Evolutionary conservation across 2,797 vertebrate genomes (phyloP).

Genomic region (Hippocampus kuda): DNA sequence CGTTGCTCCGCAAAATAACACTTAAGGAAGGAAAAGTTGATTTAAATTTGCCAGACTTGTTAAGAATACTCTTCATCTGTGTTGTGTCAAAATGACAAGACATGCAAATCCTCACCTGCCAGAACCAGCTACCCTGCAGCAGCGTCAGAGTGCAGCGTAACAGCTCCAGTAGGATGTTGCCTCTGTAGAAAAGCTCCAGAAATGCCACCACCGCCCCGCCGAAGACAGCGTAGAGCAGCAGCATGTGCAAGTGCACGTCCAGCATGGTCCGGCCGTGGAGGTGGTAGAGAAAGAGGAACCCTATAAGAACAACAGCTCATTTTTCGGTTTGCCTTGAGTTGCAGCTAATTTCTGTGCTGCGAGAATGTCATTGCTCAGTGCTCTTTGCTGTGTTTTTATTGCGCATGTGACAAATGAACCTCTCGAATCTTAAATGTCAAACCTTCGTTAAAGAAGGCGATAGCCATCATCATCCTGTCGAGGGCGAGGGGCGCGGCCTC

Average conservation of each 20-base stretch:
- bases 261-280: conserved; percentile 82
- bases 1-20: too few relatives aligned
- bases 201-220: conserved; percentile 69
- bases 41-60: too few relatives aligned
- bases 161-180: conserved; percentile 82
- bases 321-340: not conserved
- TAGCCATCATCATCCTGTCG: conserved; percentile 76
- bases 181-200: conserved; percentile 78
- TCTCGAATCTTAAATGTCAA: conserved; percentile 19
- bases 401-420: too few relatives aligned
- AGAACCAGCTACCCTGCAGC: conserved; percentile 94
- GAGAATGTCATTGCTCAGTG: too few relatives aligned
- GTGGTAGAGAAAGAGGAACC: conserved; percentile 88
- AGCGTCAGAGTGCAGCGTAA: conserved; percentile 75
- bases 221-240: conserved; percentile 75
- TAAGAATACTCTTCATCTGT: too few relatives aligned
- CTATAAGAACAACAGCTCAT: conserved; percentile 47
- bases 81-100: too few relatives aligned
- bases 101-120: conserved; percentile 73
- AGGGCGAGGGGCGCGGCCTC: conserved; percentile 68
- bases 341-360: too few relatives aligned
- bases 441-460: conserved; percentile 90
- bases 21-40: too few relatives aligned
- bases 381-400: not conserved
- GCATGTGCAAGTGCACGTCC: conserved; percentile 81